A percentile compares a stretch with the other conserved stretches of the same genome.
phyloP scores from a whole-genome alignment of 2,888 invertebrate species.

The Pterobdella sp. region DNA sequence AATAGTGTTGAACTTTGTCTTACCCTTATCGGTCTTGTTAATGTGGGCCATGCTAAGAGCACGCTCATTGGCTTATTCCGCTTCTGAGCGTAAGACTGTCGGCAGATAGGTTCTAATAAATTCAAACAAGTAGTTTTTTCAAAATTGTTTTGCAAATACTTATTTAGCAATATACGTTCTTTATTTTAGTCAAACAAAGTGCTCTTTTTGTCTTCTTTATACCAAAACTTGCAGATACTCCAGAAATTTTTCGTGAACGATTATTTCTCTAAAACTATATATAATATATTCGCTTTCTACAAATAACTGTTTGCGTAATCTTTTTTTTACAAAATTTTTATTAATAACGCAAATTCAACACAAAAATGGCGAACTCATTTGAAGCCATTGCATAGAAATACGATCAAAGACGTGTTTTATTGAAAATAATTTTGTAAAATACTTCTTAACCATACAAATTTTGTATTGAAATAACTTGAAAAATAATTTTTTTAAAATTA shows the following conservation, averaged over 20 bases:
- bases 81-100: conserved; percentile 8
- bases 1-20: conserved; percentile 89
- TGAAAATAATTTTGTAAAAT: background rate
- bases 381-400: background rate
- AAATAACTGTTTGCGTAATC: background rate
- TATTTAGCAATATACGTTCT: too few species aligned
- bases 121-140: background rate
- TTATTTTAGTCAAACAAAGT: too few species aligned
- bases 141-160: background rate
- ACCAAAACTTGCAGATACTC: conserved; percentile 6
- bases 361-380: conserved; percentile 13
- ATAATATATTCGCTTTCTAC: background rate
- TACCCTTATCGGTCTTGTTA: conserved; percentile 75
- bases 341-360: conserved; percentile 3
- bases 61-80: conserved; percentile 23
- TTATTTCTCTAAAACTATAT: background rate
- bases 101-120: conserved; percentile 4
- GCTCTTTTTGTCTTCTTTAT: background rate
- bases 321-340: background rate
- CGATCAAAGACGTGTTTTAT: background rate
- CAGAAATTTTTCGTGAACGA: background rate
- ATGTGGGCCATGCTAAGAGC: conserved; percentile 22
- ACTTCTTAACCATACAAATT: background rate
- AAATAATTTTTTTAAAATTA: background rate
- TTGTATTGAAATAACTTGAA: background rate